These are phyloP conservation scores for Conistra vaccinii DNA, from an alignment of 2,888 invertebrate species.

Conservation along the genomic window DNA sequence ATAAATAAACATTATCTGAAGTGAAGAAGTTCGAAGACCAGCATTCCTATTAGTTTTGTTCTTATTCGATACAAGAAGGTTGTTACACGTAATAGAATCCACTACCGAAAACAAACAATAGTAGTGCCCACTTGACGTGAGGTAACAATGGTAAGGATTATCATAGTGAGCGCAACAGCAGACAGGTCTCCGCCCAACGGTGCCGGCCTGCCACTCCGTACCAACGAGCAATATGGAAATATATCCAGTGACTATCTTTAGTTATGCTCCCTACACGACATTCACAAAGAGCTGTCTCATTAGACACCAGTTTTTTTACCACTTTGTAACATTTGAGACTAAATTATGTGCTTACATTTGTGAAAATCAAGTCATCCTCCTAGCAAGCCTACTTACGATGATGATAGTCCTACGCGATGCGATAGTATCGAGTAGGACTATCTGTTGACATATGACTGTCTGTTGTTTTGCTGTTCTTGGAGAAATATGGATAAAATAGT, in stretches of 20 bases:
- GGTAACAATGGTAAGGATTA: slow-evolving; percentile 80
- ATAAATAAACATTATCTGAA: slow-evolving; percentile 33
- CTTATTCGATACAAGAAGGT: slow-evolving; percentile 48
- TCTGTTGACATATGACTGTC: no score
- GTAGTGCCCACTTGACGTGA: slow-evolving; percentile 77
- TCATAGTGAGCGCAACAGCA: slow-evolving; percentile 76
- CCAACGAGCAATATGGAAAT: slow-evolving; percentile 73
- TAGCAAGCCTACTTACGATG: slow-evolving; percentile 4
- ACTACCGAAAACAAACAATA: slow-evolving; percentile 84
- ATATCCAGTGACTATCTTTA: slow-evolving; percentile 70
- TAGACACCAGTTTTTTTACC: slow-evolving; percentile 25
- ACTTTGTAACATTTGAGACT: background rate
- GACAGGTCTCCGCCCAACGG: slow-evolving; percentile 79
- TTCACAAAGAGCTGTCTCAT: slow-evolving; percentile 55
- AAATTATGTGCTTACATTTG: slow-evolving; percentile 8
- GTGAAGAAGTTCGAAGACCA: slow-evolving; percentile 31
- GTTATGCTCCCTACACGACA: slow-evolving; percentile 58
- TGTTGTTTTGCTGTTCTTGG: background rate
- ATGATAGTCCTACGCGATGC: no score
- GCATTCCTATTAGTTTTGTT: slow-evolving; percentile 52
- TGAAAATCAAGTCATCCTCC: slow-evolving; percentile 19
- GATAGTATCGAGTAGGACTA: no score
- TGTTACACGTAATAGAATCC: slow-evolving; percentile 57
- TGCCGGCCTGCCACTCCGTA: slow-evolving; percentile 68
- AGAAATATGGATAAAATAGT: background rate